Evolutionary conservation across 2,113 vertebrate species (phyloP), one percentile per base, ranked within the genome.

Genomic region (Lates calcarifer): DNA sequence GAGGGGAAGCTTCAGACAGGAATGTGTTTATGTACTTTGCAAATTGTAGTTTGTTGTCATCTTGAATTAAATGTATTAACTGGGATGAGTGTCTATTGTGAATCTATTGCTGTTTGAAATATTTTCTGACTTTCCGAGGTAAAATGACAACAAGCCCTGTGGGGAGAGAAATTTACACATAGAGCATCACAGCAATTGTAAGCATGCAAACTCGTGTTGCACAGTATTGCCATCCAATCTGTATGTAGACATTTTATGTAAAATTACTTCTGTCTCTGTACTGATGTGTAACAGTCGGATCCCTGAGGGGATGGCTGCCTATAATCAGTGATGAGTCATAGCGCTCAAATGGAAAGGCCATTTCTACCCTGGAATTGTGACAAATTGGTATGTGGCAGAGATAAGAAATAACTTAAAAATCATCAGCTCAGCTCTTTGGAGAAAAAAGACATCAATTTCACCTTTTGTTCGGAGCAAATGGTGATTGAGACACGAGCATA

Each of bases 281-380:
- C 43, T 65, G 43, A 65, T 39, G 39, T 47, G 39, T 11, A 45
- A 15, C 45, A 49, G 58, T 4, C 22, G 57, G 33, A 17, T 22
- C 33, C 65, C 51, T 17, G 29, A 53, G 55, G 77, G 39, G 11
- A 49, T 1, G 3, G 43, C 83, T 78, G 76, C 31, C 56, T 70
- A 63, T 77, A 56, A 70, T 87, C 58, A 79, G 53, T 15, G 29
- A 67, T 82, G 77, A 88, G 26, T 87, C 84, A 87, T 20, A 15
- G 69, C 0, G 41, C 0, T 18, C 45, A 66, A 72, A 86, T 47
- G 57, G 22, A 84, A 81, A 82, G 31, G 41, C 26, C 26, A 68
- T 84, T 66, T 83, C 55, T 28, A 9, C 24, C 11, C 31, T 39
- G 20, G 28, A 55, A 80, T 24, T 51, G 29, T 63, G 61, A 84